A percentile compares a stretch with the other conserved stretches of the same genome.
Conservation (phyloP, 2,797 vertebrate genomes). For the Pangasius larnaudii region DNA sequence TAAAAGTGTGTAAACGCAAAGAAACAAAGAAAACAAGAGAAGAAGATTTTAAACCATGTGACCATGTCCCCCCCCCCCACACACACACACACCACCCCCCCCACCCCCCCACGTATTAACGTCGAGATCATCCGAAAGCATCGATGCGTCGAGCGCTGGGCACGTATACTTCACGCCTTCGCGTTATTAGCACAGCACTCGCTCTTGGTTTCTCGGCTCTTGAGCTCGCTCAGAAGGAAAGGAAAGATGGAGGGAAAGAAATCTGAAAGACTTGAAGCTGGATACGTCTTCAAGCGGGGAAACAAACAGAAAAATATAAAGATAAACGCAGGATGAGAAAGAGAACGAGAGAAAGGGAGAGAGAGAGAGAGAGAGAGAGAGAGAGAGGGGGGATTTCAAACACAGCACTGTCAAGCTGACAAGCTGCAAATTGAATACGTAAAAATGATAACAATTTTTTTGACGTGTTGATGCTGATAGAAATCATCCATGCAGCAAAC, state of each 20-base stretch:
- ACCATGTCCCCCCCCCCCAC: too few relatives aligned
- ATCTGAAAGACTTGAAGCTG: rapidly evolving
- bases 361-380: not conserved
- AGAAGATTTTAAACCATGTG: not conserved
- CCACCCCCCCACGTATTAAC: not conserved
- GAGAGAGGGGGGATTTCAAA: not conserved
- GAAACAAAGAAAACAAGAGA: not conserved
- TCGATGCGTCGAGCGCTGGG: not conserved
- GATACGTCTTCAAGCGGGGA: not conserved
- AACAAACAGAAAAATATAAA: not conserved
- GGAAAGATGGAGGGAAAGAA: not conserved
- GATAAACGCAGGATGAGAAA: not conserved
- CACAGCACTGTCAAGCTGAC: not conserved
- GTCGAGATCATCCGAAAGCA: not conserved
- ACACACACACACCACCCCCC: too few relatives aligned
- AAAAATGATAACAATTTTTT: not conserved
- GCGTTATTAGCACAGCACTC: not conserved
- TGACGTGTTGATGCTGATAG: not conserved
- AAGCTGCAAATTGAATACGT: not conserved
- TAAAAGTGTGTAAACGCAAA: not conserved
- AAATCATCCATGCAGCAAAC: not conserved
- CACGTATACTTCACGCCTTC: not conserved
- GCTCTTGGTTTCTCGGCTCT: not conserved
- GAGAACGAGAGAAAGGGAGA: not conserved
- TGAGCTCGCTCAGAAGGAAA: not conserved